A percentile compares a stretch with the other conserved stretches of the same genome.
Conservation (phyloP, 2,888 invertebrate species). For the Prosopocoilus inquinatus region DNA sequence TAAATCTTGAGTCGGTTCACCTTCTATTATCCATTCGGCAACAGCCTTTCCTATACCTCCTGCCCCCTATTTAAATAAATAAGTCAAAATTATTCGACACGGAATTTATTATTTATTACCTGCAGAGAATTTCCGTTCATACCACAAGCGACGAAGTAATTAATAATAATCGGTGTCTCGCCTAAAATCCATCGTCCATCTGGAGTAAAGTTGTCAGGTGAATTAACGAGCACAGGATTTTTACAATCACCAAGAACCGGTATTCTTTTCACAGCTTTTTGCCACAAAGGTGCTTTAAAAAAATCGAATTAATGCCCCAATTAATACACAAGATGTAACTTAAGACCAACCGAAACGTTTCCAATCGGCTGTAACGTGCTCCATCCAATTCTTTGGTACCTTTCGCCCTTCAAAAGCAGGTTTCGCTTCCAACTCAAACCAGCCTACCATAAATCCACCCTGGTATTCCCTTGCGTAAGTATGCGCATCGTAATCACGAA, state of each 20-base stretch:
- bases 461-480: conserved; percentile 63
- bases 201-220: conserved; percentile 70
- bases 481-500: conserved; percentile 66
- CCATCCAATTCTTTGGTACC: conserved; percentile 54
- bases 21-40: conserved; percentile 68
- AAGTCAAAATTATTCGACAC: conserved; percentile 16
- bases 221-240: conserved; percentile 58
- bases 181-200: conserved; percentile 70
- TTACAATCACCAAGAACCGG: conserved; percentile 56
- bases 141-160: conserved; percentile 72
- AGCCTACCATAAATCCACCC: conserved; percentile 61
- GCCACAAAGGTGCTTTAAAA: conserved; percentile 54
- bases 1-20: conserved; percentile 61
- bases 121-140: conserved; percentile 69
- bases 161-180: conserved; percentile 65
- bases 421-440: conserved; percentile 65
- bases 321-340: neutral
- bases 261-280: conserved; percentile 55
- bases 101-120: conserved; percentile 18
- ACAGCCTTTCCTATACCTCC: conserved; percentile 68
- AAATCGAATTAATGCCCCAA: too few relatives aligned
- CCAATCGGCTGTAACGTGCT: conserved; percentile 57
- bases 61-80: conserved; percentile 51
- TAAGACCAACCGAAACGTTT: conserved; percentile 59
- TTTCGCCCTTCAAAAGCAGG: conserved; percentile 58